These are phyloP conservation scores for Arenicola marina DNA, from an alignment of 2,888 invertebrate species.

Conservation along the genomic window DNA sequence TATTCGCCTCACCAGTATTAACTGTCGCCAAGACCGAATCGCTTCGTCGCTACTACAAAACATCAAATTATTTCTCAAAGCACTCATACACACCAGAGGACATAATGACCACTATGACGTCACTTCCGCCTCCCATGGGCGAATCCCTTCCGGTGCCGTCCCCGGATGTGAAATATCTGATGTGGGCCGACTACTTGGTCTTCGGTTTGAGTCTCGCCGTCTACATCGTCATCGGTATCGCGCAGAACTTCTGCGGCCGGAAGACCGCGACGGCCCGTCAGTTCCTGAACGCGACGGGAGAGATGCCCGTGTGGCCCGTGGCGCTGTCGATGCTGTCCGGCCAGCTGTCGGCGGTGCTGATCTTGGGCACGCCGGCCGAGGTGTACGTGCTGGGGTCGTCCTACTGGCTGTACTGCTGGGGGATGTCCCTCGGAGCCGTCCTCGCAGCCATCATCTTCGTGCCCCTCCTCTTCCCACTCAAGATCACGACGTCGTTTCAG, in stretches of 20 bases:
- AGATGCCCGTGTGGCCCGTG: conserved; percentile 14
- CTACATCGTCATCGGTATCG: conserved; percentile 5
- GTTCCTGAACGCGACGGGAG: conserved; percentile 4
- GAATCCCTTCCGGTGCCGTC: not conserved
- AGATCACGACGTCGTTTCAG: conserved; percentile 44
- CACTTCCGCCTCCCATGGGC: too few relatives aligned
- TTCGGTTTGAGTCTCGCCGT: not conserved
- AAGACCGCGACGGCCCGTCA: not conserved
- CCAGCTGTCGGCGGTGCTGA: conserved; percentile 17
- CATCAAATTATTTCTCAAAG: too few relatives aligned
- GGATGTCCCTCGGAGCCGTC: conserved; percentile 36
- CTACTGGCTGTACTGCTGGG: conserved; percentile 28
- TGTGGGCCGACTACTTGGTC: conserved; percentile 10
- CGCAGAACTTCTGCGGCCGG: not conserved
- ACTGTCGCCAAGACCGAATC: too few relatives aligned
- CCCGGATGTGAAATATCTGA: not conserved
- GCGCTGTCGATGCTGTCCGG: conserved; percentile 8
- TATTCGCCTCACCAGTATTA: too few relatives aligned
- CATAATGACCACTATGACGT: too few relatives aligned
- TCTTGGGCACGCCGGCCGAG: conserved; percentile 20
- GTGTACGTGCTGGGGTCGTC: conserved; percentile 15
- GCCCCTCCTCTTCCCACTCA: conserved; percentile 42
- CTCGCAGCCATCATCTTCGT: conserved; percentile 40
- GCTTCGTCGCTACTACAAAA: too few relatives aligned
- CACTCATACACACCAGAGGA: too few relatives aligned